Evolutionary conservation across 2,797 vertebrate genomes (phyloP).

Genomic region (Crossoptilon crossoptilon): DNA sequence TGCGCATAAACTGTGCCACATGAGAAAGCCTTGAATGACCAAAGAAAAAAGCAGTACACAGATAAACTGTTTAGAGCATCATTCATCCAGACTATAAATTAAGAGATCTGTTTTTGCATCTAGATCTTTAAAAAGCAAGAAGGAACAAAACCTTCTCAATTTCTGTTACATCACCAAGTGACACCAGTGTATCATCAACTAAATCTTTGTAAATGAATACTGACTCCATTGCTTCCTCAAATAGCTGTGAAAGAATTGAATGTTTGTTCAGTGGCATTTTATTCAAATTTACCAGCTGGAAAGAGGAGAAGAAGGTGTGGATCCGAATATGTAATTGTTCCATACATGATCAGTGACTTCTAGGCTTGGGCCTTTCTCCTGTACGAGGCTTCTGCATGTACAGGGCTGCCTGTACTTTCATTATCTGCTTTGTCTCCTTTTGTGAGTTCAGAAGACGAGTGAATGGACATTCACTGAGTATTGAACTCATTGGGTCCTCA

Average conservation of each 20-base stretch:
- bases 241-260: constrained; percentile 25
- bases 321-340: constrained; percentile 9
- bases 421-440: neutral
- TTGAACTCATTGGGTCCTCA: neutral
- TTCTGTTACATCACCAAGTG: constrained; percentile 3
- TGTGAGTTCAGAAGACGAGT: neutral
- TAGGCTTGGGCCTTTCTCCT: neutral
- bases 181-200: neutral
- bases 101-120: neutral
- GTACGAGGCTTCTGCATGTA: neutral
- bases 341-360: neutral
- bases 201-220: constrained; percentile 43
- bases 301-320: neutral
- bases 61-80: neutral
- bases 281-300: constrained; percentile 45
- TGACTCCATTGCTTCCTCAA: constrained; percentile 25
- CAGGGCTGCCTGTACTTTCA: neutral
- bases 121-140: neutral
- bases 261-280: constrained; percentile 11
- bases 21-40: neutral
- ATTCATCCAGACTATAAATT: neutral
- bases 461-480: neutral
- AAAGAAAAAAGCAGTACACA: neutral
- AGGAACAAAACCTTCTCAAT: neutral
- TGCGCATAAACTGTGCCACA: neutral